Evolutionary conservation across 2,113 vertebrate species (phyloP), one percentile per base, ranked within the genome.

Genomic region (Zosterops japonicus): DNA sequence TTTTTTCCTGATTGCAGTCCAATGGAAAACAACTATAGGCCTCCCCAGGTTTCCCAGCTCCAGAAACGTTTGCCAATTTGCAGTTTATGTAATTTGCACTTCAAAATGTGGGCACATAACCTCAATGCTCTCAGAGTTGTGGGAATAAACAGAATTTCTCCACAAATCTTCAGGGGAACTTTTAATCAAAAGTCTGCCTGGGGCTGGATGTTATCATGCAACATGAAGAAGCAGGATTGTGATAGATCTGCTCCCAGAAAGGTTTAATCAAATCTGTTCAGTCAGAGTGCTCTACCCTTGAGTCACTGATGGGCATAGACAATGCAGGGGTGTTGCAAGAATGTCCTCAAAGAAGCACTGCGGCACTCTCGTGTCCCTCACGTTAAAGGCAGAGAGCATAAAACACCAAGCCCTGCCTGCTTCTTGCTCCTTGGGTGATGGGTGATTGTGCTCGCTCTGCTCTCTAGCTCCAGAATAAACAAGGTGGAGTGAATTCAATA

Each of bases 131-230:
- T 92, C 56, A 67, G 90, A 96, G 79, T 93, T 93, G 90, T 96
- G 95, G 83, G 92, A 96, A 97, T 97, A 94, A 96, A 96, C 85
- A 97, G 88, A 87, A 96, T 96, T 96, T 97, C 92, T 96, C 88
- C 90, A 94, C 88, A 92, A 92, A 97, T 90, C 85, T 96, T 95
- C 3, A 6, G 92, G 94, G 64, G 92, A 97, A 87, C 94, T 94
- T 96, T 97, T 96, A 93, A 96, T 97, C 95, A 96, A 88, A 95
- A 95, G 44, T 53, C 85, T 90, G 95, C 95, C 96, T 92, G 82
- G 16, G 93, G 93, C 90, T 6, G 92, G 85, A 96, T 95, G 90
- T 95, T 96, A 96, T 95, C 95, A 90, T 76, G 23, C 88, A 96
- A 95, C 92, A 96, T 94, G 92, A 95, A 96, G 94, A 96, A 96